Evolutionary conservation across 2,797 vertebrate genomes (phyloP).

Genomic region (Eulemur albifrons): DNA sequence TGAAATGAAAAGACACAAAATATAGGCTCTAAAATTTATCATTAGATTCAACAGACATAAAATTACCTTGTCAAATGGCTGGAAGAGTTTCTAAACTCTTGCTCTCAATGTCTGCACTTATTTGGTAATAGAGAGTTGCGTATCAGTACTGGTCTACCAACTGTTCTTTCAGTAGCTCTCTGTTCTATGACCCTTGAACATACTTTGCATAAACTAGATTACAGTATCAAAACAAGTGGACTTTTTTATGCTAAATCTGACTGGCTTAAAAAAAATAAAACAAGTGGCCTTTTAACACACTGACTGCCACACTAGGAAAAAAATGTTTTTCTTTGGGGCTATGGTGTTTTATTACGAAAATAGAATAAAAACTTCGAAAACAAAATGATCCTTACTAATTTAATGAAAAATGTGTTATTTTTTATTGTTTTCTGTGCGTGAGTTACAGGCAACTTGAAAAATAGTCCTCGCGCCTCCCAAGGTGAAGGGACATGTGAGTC

Average conservation of each 20-base stretch:
- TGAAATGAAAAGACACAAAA: conserved; percentile 32
- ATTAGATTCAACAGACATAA: background rate
- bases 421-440: too few species aligned
- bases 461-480: too few species aligned
- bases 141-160: background rate
- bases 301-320: too few species aligned
- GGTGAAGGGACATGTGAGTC: too few species aligned
- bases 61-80: background rate
- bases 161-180: background rate
- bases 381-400: too few species aligned
- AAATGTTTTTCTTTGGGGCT: too few species aligned
- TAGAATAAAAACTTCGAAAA: too few species aligned
- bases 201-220: background rate
- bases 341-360: too few species aligned
- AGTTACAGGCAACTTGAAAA: too few species aligned
- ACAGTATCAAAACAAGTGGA: background rate
- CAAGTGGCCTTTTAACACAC: too few species aligned
- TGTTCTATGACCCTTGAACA: background rate
- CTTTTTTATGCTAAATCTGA: background rate
- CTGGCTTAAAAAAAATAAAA: too few species aligned
- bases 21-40: background rate
- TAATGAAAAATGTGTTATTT: too few species aligned
- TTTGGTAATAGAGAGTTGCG: background rate
- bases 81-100: background rate
- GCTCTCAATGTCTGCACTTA: background rate